Base-by-base conservation (phyloP, 2,113 vertebrate species). In the Pedetes capensis region DNA sequence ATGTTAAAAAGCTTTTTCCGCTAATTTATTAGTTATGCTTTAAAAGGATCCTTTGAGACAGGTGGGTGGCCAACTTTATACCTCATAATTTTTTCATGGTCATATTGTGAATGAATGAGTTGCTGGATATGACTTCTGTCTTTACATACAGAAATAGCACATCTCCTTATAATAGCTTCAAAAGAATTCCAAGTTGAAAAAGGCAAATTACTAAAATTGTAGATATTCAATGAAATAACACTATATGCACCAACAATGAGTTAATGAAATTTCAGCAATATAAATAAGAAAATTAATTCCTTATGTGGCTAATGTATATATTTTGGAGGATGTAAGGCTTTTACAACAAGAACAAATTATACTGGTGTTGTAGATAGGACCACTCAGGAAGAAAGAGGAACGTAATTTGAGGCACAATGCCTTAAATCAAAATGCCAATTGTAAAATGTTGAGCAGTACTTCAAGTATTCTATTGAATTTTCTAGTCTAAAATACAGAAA, bases 11-110 rank as follows among this genome's bases (percentile, higher is more conserved):
- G 1, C 8, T 90, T 63, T 87, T 87, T 51, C 72, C 66, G 93
- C 42, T 88, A 53, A 71, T 91, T 96, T 84, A 69, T 95, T 84
- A 57, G 9, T 57, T 84, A 64, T 27, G 61, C 64, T 92, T 87
- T 82, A 87, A 87, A 72, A 86, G 81, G 27, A 0, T 29, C 22
- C 39, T 76, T 63, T 68, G 76, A 74, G 14, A 90, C 16, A 59
- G 3, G 16, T 79, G 44, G 78, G 44, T 80, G 23, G 59, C 16
- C 93, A 80, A 39, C 75, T 64, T 64, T 83, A 68, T 75, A 63
- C 42, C 8, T 64, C 1, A 49, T 10, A 63, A 17, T 64, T 42
- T 85, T 69, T 64, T 59, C 47, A 39, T 32, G 23, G 18, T 55
- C 29, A 20, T 53, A 61, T 25, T 74, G 49, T 96, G 57, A 83